phyloP scores from a whole-genome alignment of 2,888 invertebrate species.

The Drosophila siamana region DNA sequence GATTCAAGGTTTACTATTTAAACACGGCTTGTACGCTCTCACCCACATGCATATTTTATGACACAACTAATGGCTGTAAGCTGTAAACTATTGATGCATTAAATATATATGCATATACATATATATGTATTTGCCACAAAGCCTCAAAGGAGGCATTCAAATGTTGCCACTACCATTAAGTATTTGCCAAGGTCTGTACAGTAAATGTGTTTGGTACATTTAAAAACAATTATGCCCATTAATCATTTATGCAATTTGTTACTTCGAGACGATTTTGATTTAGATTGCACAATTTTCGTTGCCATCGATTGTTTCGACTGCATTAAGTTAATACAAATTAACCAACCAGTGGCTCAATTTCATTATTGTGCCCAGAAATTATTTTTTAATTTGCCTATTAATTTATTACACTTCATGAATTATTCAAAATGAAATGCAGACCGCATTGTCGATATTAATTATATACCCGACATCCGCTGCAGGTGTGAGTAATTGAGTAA shows the following conservation, averaged over 20 bases:
- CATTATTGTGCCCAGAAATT: background rate
- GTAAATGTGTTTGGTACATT: background rate
- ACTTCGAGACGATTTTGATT: background rate
- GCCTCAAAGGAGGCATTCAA: constrained; percentile 3
- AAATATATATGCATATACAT: no score
- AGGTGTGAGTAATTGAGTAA: background rate
- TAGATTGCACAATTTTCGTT: background rate
- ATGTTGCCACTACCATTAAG: background rate
- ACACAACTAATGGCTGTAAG: background rate
- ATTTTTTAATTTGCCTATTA: constrained; percentile 13
- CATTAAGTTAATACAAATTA: constrained; percentile 4
- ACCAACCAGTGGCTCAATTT: constrained; percentile 20
- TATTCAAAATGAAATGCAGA: constrained; percentile 15
- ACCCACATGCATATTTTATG: background rate
- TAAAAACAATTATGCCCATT: constrained; percentile 12
- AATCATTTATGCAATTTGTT: constrained; percentile 9
- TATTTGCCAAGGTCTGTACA: background rate
- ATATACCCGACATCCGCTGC: background rate
- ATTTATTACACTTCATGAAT: constrained; percentile 35
- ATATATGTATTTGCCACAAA: background rate
- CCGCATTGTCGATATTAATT: constrained; percentile 18
- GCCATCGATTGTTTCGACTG: background rate
- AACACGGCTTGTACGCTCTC: background rate
- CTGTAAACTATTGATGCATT: background rate
- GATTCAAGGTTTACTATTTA: background rate